A percentile compares a stretch with the other conserved stretches of the same genome.
phyloP scores from a whole-genome alignment of 2,888 invertebrate species.

The Synergus gifuensis region DNA sequence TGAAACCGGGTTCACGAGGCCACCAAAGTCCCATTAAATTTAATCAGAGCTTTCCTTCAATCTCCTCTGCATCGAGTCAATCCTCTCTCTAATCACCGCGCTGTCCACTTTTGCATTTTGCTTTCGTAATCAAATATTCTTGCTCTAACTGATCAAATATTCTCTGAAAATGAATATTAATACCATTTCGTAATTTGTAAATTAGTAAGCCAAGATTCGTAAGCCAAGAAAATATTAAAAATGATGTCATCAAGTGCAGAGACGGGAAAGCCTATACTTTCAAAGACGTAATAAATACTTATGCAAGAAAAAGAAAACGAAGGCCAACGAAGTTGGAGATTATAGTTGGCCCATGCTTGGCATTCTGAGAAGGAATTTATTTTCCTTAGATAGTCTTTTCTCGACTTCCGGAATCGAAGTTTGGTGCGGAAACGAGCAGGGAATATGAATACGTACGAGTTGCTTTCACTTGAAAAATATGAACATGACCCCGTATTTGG shows the following conservation, averaged over 20 bases:
- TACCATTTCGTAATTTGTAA: neutral
- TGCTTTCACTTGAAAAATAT: slow-evolving; percentile 39
- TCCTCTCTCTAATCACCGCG: neutral
- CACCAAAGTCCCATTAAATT: slow-evolving; percentile 68
- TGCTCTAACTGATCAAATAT: neutral
- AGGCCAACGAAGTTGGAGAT: slow-evolving; percentile 33
- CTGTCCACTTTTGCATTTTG: neutral
- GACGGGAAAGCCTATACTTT: slow-evolving; percentile 7
- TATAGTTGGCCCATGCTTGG: slow-evolving; percentile 39
- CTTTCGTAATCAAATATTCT: neutral
- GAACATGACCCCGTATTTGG: slow-evolving; percentile 16
- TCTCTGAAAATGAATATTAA: neutral
- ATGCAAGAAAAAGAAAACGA: slow-evolving; percentile 10
- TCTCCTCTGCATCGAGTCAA: slow-evolving; percentile 1
- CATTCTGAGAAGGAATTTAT: slow-evolving; percentile 40
- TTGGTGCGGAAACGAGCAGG: slow-evolving; percentile 39
- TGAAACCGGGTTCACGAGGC: slow-evolving; percentile 65
- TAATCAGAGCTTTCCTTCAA: slow-evolving; percentile 64
- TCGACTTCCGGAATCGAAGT: slow-evolving; percentile 37
- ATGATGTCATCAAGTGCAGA: neutral
- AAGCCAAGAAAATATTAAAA: neutral
- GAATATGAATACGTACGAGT: slow-evolving; percentile 42
- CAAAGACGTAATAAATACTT: slow-evolving; percentile 19
- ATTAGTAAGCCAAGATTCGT: neutral
- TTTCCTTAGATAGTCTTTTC: slow-evolving; percentile 41